Evolutionary conservation across 2,888 invertebrate genomes (phyloP).

Genomic region (Podotricha telesiphe): DNA sequence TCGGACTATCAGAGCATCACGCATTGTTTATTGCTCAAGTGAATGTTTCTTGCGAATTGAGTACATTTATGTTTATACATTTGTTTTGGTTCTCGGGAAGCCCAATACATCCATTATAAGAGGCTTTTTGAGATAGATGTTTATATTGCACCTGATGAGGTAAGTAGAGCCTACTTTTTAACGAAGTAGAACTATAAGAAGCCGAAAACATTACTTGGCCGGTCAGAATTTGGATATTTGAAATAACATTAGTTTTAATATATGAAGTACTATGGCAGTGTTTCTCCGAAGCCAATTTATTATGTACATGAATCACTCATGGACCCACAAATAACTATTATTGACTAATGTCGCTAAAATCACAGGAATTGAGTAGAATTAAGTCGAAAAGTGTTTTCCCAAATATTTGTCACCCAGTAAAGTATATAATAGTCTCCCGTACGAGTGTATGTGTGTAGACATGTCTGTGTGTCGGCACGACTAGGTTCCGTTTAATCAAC

Average conservation of each 20-base stretch:
- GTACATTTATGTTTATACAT: background rate
- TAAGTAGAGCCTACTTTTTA: background rate
- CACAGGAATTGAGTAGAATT: too few species aligned
- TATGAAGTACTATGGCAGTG: too few species aligned
- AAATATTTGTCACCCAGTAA: too few species aligned
- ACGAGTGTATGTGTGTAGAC: background rate
- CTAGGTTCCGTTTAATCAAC: slow-evolving; percentile 30
- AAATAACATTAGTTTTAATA: too few species aligned
- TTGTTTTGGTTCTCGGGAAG: background rate
- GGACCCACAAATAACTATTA: too few species aligned
- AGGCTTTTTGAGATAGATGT: background rate
- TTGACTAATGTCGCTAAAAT: too few species aligned
- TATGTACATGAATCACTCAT: too few species aligned
- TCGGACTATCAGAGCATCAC: slow-evolving; percentile 8
- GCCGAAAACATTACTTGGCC: background rate
- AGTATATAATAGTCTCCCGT: background rate
- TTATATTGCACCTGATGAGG: background rate
- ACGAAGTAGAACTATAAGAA: background rate
- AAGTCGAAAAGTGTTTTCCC: too few species aligned
- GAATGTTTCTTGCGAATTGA: slow-evolving; percentile 20
- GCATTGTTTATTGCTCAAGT: slow-evolving; percentile 20
- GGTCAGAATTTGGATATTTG: too few species aligned
- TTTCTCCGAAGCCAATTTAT: too few species aligned
- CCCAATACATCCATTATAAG: background rate
- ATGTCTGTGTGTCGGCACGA: slow-evolving; percentile 17